These are phyloP conservation scores for Boleophthalmus pectinirostris DNA, from an alignment of 2,113 vertebrate genomes.

Conservation along the genomic window DNA sequence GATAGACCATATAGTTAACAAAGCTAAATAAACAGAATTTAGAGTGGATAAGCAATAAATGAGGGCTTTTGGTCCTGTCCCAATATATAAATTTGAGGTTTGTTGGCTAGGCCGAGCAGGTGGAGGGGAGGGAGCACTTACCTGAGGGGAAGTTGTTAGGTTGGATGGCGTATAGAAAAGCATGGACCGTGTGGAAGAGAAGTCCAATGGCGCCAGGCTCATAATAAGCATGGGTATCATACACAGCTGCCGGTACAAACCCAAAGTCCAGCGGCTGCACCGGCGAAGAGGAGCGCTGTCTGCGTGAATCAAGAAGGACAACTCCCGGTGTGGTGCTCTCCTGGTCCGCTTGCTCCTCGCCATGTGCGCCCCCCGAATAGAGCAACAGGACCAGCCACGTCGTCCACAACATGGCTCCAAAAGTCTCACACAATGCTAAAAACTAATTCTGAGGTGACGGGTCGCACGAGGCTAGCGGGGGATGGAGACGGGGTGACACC, in stretches of 20 bases:
- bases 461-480: neutral
- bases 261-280: conserved; percentile 82
- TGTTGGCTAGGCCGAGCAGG: neutral
- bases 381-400: conserved; percentile 78
- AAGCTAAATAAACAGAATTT: too few relatives aligned
- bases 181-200: conserved; percentile 86
- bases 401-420: conserved; percentile 78
- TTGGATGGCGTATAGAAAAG: conserved; percentile 87
- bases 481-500: conserved; percentile 40
- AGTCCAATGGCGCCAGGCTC: conserved; percentile 81
- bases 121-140: conserved; percentile 64
- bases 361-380: conserved; percentile 71
- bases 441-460: neutral
- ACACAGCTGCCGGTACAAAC: conserved; percentile 82
- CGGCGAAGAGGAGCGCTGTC: conserved; percentile 62
- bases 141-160: conserved; percentile 90
- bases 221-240: conserved; percentile 84
- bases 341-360: conserved; percentile 56
- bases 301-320: conserved; percentile 39
- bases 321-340: conserved; percentile 24
- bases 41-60: too few relatives aligned
- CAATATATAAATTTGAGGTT: too few relatives aligned
- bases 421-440: conserved; percentile 25
- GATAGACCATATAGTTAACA: too few relatives aligned
- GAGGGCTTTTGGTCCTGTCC: neutral